Percentiles rank a stretch among this genome's conserved stretches.
These are phyloP conservation scores for Aphrocallistes beatrix DNA, from an alignment of 37 sponge, comb jelly and placozoan genomes.

Conservation along the genomic window DNA sequence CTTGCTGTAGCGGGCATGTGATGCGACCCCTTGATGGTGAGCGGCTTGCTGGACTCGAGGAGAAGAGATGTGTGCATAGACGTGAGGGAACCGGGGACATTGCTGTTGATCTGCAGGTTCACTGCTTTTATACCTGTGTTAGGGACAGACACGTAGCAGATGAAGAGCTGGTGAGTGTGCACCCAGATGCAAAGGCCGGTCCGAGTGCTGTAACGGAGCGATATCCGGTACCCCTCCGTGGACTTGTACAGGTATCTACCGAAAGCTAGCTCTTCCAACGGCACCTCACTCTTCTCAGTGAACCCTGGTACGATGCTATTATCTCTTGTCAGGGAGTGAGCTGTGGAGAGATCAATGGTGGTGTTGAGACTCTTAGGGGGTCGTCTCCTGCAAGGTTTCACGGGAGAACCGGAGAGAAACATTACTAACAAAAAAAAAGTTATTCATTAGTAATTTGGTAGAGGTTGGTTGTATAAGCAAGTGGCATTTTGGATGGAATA, in stretches of 20 bases:
- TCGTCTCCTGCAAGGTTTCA: not conserved
- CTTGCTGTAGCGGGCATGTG: not conserved
- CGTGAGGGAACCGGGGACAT: not conserved
- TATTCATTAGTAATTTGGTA: no score
- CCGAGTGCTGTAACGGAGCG: not conserved
- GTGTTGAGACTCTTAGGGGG: not conserved
- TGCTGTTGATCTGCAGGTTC: not conserved
- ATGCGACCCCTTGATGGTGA: not conserved
- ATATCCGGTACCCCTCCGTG: not conserved
- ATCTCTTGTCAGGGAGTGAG: not conserved
- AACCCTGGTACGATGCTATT: no score
- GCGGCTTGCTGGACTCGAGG: not conserved
- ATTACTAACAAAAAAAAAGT: no score
- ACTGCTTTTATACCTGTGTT: not conserved
- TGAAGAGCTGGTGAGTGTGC: not conserved
- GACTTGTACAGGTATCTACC: not conserved
- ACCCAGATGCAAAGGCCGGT: slow-evolving; percentile 5
- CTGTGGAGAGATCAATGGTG: not conserved
- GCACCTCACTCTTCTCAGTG: not conserved
- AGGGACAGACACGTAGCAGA: not conserved
- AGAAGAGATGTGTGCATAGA: not conserved
- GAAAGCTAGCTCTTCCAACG: not conserved
- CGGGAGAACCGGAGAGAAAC: not conserved
- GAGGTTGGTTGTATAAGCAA: no score
- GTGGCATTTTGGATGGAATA: no score